These are phyloP conservation scores for Pseudorhombus dupliciocellatus DNA, from an alignment of 2,113 vertebrate genomes.

Conservation along the genomic window DNA sequence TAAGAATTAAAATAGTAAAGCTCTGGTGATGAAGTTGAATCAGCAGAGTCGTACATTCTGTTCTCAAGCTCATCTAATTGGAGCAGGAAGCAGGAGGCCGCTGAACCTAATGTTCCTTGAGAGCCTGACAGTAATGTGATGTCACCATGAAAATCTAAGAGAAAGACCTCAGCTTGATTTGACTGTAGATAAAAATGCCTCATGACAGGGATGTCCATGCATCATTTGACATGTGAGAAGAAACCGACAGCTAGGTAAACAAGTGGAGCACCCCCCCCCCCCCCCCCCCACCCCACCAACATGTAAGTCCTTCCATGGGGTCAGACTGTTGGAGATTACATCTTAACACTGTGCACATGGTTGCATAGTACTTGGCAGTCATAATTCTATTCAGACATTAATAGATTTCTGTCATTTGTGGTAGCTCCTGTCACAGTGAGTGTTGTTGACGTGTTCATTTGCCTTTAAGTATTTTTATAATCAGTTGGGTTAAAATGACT, in stretches of 20 bases:
- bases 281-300: not conserved
- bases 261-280: not conserved
- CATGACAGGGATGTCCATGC: slow-evolving; percentile 34
- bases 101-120: slow-evolving; percentile 7
- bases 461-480: no score
- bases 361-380: no score
- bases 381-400: no score
- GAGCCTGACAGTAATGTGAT: slow-evolving; percentile 14
- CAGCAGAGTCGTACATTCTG: not conserved
- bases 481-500: no score
- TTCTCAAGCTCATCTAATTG: not conserved
- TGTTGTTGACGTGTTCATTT: no score
- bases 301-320: not conserved
- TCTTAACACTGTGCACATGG: no score
- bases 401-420: no score
- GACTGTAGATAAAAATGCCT: slow-evolving; percentile 29
- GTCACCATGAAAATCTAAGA: slow-evolving; percentile 34
- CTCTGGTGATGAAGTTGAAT: not conserved
- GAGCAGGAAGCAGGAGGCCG: not conserved
- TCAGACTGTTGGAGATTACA: not conserved
- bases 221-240: slow-evolving; percentile 11
- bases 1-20: not conserved
- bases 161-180: slow-evolving; percentile 29
- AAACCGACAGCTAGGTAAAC: slow-evolving; percentile 32
- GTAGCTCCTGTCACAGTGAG: no score